phyloP scores from a whole-genome alignment of 2,888 invertebrate genomes.

The Bibio marci region DNA sequence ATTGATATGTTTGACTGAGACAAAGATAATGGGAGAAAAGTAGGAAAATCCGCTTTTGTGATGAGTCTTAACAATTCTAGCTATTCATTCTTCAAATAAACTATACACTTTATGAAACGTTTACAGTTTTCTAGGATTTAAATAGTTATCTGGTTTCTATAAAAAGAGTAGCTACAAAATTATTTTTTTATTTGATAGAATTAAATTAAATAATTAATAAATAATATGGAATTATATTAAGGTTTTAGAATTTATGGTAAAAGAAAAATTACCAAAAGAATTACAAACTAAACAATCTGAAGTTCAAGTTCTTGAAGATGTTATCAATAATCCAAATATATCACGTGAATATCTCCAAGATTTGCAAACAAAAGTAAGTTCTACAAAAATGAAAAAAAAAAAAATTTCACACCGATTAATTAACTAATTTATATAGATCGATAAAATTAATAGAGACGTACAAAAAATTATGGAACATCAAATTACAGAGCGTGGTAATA shows the following conservation, averaged over 20 bases:
- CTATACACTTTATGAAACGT: too few relatives aligned
- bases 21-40: too few relatives aligned
- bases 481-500: slow-evolving; percentile 43
- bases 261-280: slow-evolving; percentile 66
- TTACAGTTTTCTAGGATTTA: too few relatives aligned
- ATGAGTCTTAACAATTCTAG: too few relatives aligned
- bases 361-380: slow-evolving; percentile 40
- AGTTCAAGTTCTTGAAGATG: slow-evolving; percentile 48
- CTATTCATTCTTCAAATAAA: too few relatives aligned
- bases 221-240: not conserved
- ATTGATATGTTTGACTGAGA: too few relatives aligned
- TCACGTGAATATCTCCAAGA: slow-evolving; percentile 46
- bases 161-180: too few relatives aligned
- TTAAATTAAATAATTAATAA: too few relatives aligned
- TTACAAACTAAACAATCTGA: slow-evolving; percentile 42
- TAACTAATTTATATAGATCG: slow-evolving; percentile 32
- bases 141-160: too few relatives aligned
- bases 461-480: slow-evolving; percentile 55
- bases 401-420: not conserved
- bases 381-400: slow-evolving; percentile 1
- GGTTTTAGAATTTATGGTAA: slow-evolving; percentile 54
- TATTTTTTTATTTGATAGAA: too few relatives aligned
- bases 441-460: slow-evolving; percentile 39
- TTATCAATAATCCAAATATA: slow-evolving; percentile 46
- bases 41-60: too few relatives aligned